Conservation (phyloP, 2,888 invertebrate species). For the Diploptera punctata region DNA sequence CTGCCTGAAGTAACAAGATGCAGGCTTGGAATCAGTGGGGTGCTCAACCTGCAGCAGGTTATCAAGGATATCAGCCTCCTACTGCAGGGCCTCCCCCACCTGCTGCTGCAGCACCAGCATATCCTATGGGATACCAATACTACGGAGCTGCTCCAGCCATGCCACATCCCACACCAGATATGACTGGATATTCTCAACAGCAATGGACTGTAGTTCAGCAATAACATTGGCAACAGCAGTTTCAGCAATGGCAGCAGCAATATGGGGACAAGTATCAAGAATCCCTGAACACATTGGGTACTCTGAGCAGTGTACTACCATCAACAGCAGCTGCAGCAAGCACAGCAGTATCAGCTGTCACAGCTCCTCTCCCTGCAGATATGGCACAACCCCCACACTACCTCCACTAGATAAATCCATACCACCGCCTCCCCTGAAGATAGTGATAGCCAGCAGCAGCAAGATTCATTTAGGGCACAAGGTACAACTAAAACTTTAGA, state of each 20-base stretch:
- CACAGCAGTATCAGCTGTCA: too few relatives aligned
- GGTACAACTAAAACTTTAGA: not conserved
- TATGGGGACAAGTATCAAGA: slow-evolving; percentile 68
- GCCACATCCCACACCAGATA: slow-evolving; percentile 34
- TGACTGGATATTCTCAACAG: slow-evolving; percentile 52
- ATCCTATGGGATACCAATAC: slow-evolving; percentile 35
- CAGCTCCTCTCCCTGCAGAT: too few relatives aligned
- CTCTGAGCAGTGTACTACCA: slow-evolving; percentile 44
- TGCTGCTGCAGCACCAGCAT: slow-evolving; percentile 24
- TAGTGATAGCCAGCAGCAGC: not conserved
- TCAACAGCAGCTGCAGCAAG: slow-evolving; percentile 48
- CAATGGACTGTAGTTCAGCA: slow-evolving; percentile 78
- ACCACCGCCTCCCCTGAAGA: slow-evolving; percentile 49
- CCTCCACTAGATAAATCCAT: slow-evolving; percentile 51
- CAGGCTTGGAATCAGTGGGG: slow-evolving; percentile 43
- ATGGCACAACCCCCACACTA: slow-evolving; percentile 46
- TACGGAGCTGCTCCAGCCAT: slow-evolving; percentile 37
- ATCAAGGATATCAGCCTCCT: not conserved
- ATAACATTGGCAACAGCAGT: slow-evolving; percentile 74
- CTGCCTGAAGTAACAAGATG: slow-evolving; percentile 13
- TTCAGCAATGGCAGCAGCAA: slow-evolving; percentile 63
- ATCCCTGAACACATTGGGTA: slow-evolving; percentile 56
- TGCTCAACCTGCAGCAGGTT: slow-evolving; percentile 29
- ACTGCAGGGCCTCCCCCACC: slow-evolving; percentile 8
- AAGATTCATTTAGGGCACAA: not conserved